phyloP scores from a whole-genome alignment of 2,888 invertebrate species.

The Melinopterus prodromus region DNA sequence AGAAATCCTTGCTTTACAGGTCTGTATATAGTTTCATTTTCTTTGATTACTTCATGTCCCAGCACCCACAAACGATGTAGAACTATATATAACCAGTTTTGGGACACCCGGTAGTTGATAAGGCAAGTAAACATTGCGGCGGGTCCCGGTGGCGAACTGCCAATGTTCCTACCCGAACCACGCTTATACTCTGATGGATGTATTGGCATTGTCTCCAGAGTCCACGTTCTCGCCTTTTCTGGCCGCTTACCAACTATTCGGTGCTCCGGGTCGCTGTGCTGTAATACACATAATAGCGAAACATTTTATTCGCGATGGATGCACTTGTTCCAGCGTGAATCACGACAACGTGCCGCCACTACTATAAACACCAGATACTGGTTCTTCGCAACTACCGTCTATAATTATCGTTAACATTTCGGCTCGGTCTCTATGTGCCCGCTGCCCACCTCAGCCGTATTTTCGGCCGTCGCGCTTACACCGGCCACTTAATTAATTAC shows the following conservation, averaged over 20 bases:
- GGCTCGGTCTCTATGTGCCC: not conserved
- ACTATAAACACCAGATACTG: not conserved
- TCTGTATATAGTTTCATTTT: too few relatives aligned
- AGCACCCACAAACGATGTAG: too few relatives aligned
- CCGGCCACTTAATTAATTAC: too few relatives aligned
- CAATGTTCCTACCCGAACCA: slow-evolving; percentile 30
- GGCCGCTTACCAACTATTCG: slow-evolving; percentile 44
- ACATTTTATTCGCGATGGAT: slow-evolving; percentile 5
- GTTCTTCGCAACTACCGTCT: not conserved
- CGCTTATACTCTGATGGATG: slow-evolving; percentile 41
- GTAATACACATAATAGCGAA: slow-evolving; percentile 31
- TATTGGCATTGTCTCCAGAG: slow-evolving; percentile 45
- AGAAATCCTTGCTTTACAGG: too few relatives aligned
- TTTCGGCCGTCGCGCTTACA: too few relatives aligned
- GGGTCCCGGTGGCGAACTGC: not conserved
- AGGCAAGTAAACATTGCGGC: not conserved
- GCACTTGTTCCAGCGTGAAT: slow-evolving; percentile 22
- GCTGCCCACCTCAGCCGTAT: too few relatives aligned
- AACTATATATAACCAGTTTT: slow-evolving; percentile 32
- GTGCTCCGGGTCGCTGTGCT: slow-evolving; percentile 38
- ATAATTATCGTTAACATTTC: not conserved
- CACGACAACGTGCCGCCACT: slow-evolving; percentile 5
- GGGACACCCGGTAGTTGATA: slow-evolving; percentile 47
- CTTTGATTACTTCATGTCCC: too few relatives aligned
- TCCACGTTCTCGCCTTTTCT: slow-evolving; percentile 41